Evolutionary conservation across 2,888 invertebrate species (phyloP).

Genomic region (Mechanitis mazaeus): DNA sequence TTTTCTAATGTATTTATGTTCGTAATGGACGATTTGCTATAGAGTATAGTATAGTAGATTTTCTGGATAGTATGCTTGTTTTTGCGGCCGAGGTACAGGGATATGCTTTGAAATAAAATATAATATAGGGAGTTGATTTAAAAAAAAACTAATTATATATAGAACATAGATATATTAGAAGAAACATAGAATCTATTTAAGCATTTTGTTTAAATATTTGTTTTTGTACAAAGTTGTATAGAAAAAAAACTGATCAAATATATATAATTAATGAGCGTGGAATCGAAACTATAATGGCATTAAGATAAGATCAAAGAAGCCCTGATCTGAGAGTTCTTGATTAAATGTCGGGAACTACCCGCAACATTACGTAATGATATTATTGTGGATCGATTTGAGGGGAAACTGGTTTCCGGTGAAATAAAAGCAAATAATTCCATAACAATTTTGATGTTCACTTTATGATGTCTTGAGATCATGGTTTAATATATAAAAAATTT

Average conservation of each 20-base stretch:
- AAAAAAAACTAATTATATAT: too few relatives aligned
- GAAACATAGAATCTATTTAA: too few relatives aligned
- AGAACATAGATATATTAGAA: too few relatives aligned
- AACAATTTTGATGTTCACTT: background rate
- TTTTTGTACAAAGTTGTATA: too few relatives aligned
- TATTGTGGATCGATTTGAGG: constrained; percentile 2
- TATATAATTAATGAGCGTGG: constrained; percentile 17
- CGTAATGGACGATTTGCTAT: constrained; percentile 1
- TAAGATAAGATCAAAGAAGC: constrained; percentile 43
- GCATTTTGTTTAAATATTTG: too few relatives aligned
- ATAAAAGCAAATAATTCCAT: background rate
- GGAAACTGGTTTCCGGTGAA: background rate
- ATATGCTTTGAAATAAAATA: background rate
- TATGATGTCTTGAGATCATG: too few relatives aligned
- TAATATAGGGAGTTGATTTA: too few relatives aligned
- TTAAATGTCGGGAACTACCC: constrained; percentile 33
- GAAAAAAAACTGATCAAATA: too few relatives aligned
- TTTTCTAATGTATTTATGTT: constrained; percentile 14
- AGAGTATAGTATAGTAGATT: background rate
- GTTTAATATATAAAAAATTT: too few relatives aligned
- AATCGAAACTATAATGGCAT: constrained; percentile 49
- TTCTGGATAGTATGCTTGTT: background rate
- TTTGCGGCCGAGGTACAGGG: background rate
- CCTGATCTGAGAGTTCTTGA: constrained; percentile 51
- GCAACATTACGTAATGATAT: constrained; percentile 37